Base-by-base conservation (phyloP, 2,888 invertebrate genomes). In the Agrochola litura region DNA sequence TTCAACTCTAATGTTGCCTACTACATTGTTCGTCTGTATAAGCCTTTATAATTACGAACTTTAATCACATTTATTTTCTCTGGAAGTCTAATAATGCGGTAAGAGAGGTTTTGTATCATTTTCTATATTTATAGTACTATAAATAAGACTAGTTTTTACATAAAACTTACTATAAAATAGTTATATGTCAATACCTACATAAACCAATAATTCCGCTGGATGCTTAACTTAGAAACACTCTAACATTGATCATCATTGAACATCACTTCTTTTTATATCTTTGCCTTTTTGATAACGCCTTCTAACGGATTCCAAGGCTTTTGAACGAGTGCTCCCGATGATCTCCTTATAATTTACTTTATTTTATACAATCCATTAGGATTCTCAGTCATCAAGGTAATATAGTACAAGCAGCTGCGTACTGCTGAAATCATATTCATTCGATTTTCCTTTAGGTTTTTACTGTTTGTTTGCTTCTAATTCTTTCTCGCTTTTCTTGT, bases 401-500 rank as follows among this genome's bases (percentile, higher is more conserved):
- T 43, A 37, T 43, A 37, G 3, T 30, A 25, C 58, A 10, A 68
- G 58, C 77, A 64, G 63, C 37, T 12, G 1, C 2, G 2, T 12
- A 61, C 22, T 63, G 43, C 56, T 63, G 16, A 58, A 63, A 22
- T 22, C 1, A 70, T 30, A 5, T 22, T 68, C 16, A 41, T 81
- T 67, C 4, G 63, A 41, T 41, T 1, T 52, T 69, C 25, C 14
- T 49, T 58, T 2, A 10, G 6, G 46, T 69, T 61, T 66, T 75
- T 79, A 52, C 54, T 85, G 25, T 72, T 74, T 30, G 52, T 54
- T 73, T 49, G 81, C 79, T 86, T 89, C 86, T 67, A 76, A 71
- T 72, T 90, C 85, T 76, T 89, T 87, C 56, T 87, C 73, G 67
- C 87, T 81, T 25, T 83, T 84, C 41, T 77, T 89, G 46, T 87